Conservation (phyloP, 2,888 invertebrate genomes). For the Acronicta aceris region DNA sequence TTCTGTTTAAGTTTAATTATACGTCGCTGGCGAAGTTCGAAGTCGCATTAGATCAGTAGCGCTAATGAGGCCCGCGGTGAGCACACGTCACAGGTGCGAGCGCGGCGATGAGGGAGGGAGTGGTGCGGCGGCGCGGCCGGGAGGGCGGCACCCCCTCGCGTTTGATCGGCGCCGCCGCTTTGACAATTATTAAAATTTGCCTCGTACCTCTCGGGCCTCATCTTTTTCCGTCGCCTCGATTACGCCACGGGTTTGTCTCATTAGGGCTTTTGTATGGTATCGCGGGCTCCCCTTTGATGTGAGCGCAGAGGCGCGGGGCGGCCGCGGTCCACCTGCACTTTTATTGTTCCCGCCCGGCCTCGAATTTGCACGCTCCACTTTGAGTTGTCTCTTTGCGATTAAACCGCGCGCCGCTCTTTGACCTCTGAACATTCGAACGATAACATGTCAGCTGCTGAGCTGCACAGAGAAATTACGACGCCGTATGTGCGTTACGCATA, state of each 20-base stretch:
- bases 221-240: conserved; percentile 89
- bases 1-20: conserved; percentile 88
- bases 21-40: conserved; percentile 83
- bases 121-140: conserved; percentile 47
- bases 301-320: conserved; percentile 73
- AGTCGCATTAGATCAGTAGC: conserved; percentile 87
- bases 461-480: conserved; percentile 18
- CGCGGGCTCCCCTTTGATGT: conserved; percentile 86
- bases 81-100: conserved; percentile 84
- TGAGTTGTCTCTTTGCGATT: conserved; percentile 84
- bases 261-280: conserved; percentile 89
- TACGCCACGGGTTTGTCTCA: conserved; percentile 89
- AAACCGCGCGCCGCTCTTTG: conserved; percentile 74
- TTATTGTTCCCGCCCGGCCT: conserved; percentile 84
- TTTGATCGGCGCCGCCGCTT: conserved; percentile 90
- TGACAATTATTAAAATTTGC: conserved; percentile 90
- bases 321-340: conserved; percentile 86
- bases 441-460: conserved; percentile 58
- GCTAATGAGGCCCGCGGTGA: conserved; percentile 87
- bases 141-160: conserved; percentile 72
- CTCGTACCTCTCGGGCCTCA: conserved; percentile 88
- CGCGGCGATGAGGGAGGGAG: conserved; percentile 53
- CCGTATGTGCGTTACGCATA: conserved; percentile 24
- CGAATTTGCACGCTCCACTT: conserved; percentile 87
- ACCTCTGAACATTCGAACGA: conserved; percentile 69